phyloP scores from a whole-genome alignment of 2,888 invertebrate species.

The Tridacna gigas region DNA sequence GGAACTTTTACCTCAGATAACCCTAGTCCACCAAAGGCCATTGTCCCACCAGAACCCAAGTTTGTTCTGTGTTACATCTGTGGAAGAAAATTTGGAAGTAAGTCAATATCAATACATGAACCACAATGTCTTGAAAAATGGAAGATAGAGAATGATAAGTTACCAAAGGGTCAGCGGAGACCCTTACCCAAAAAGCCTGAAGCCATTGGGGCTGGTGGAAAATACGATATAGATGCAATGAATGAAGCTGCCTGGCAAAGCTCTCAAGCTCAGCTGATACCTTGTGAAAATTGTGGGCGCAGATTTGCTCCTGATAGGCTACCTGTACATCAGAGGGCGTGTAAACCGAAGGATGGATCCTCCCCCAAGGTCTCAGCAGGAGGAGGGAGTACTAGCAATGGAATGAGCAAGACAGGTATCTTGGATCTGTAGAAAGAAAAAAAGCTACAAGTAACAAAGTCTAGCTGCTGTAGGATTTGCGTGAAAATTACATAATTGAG shows the following conservation, averaged over 20 bases:
- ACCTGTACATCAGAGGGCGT: conserved; percentile 88
- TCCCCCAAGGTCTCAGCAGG: conserved; percentile 23
- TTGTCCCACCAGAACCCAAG: conserved; percentile 76
- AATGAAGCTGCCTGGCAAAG: conserved; percentile 88
- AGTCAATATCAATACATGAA: conserved; percentile 89
- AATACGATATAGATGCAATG: conserved; percentile 85
- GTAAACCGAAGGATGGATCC: conserved; percentile 79
- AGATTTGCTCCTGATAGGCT: conserved; percentile 90
- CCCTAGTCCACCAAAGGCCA: conserved; percentile 63
- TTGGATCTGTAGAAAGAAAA: not conserved
- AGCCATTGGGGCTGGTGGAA: conserved; percentile 66
- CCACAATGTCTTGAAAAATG: conserved; percentile 89
- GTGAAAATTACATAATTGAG: too few relatives aligned
- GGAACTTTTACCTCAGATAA: conserved; percentile 69
- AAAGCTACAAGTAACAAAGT: too few relatives aligned
- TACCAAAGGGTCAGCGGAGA: conserved; percentile 87
- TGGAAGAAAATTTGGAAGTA: conserved; percentile 88
- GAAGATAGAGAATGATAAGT: conserved; percentile 87
- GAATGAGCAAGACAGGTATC: conserved; percentile 11
- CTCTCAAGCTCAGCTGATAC: conserved; percentile 84
- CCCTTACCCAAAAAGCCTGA: conserved; percentile 88
- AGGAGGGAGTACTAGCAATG: conserved; percentile 7
- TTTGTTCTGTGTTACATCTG: conserved; percentile 88
- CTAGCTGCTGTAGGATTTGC: too few relatives aligned
- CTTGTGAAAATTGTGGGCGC: conserved; percentile 87